Base-by-base conservation (phyloP, 2,888 invertebrate genomes). In the Chironomus tentans region DNA sequence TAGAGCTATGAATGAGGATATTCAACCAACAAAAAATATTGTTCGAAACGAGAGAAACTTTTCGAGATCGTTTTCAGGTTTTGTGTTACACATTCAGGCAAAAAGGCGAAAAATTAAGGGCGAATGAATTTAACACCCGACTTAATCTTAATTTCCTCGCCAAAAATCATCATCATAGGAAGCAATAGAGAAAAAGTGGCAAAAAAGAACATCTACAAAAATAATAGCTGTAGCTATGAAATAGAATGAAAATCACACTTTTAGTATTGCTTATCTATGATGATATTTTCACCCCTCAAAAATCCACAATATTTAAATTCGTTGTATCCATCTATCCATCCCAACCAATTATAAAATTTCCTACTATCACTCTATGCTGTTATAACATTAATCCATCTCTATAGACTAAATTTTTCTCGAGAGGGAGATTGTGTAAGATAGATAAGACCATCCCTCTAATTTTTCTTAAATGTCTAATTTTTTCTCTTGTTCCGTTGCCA, bases 261-360 rank as follows among this genome's bases (percentile, higher is more conserved):
- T 48, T 46, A 10, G 46, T 28, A 10, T 38, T n/a, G 68, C 71
- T 62, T 61, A 62, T 72, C 50, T 71, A 22, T 46, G 72, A 72
- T 72, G 72, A 72, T 38, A 72, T 72, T 62, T 72, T 72, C 72
- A 72, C 72, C 72, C 65, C 72, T 72, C 72, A 61, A 61, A 72
- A 61, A 21, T 68, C 5, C 28, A 15, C 15, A 38, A 4, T 22
- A 65, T 65, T 65, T 22, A 22, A 18, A 13, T 21, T 38, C 46
- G 13, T 38, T 38, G 38, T 38, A 38, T 38, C 38, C 38, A 38
- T 38, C 38, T 15, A 38, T n/a, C 62, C 72, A 72, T 72, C 72
- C 72, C 72, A 72, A 28, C 50, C 72, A 72, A 72, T 72, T 72
- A 72, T 72, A 72, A 72, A 72, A 38, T 65, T 65, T 72, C 46